Conservation (phyloP, 1,140 invertebrate genomes). For the Drosophila cardini region DNA sequence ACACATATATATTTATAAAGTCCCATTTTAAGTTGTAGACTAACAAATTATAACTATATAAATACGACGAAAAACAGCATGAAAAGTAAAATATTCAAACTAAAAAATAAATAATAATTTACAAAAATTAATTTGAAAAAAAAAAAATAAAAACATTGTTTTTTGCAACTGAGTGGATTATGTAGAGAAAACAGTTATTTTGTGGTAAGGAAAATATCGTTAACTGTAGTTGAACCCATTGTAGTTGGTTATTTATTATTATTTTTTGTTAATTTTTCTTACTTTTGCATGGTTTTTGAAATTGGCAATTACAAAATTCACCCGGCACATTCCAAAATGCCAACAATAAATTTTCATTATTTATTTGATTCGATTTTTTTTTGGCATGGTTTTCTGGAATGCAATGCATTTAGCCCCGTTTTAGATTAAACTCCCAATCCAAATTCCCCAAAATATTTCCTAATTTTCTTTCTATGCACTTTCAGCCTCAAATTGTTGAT, state of each 20-base stretch:
- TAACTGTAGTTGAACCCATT: slow-evolving; percentile 17
- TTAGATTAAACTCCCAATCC: not conserved
- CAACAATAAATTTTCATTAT: slow-evolving; percentile 39
- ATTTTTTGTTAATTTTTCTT: slow-evolving; percentile 3
- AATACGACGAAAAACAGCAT: slow-evolving; percentile 44
- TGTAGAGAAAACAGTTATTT: slow-evolving; percentile 3
- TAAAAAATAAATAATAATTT: slow-evolving; percentile 64
- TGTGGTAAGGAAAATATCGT: slow-evolving; percentile 56
- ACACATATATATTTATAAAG: slow-evolving; percentile 59
- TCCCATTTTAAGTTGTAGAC: slow-evolving; percentile 58
- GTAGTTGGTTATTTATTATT: slow-evolving; percentile 16
- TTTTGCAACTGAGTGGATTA: slow-evolving; percentile 33
- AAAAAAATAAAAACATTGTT: slow-evolving; percentile 3
- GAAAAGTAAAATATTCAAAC: slow-evolving; percentile 63
- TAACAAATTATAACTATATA: slow-evolving; percentile 62
- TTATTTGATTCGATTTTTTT: slow-evolving; percentile 33
- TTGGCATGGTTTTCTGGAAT: slow-evolving; percentile 64
- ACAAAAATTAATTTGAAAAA: slow-evolving; percentile 64
- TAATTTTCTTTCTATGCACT: slow-evolving; percentile 55
- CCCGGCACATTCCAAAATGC: slow-evolving; percentile 55
- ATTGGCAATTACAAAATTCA: slow-evolving; percentile 23
- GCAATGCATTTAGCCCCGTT: slow-evolving; percentile 36
- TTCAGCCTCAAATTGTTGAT: slow-evolving; percentile 58
- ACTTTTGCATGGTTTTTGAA: slow-evolving; percentile 53
- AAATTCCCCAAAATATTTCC: slow-evolving; percentile 20